Evolutionary conservation across 2,113 vertebrate species (phyloP).

Genomic region (Ellobius talpinus): DNA sequence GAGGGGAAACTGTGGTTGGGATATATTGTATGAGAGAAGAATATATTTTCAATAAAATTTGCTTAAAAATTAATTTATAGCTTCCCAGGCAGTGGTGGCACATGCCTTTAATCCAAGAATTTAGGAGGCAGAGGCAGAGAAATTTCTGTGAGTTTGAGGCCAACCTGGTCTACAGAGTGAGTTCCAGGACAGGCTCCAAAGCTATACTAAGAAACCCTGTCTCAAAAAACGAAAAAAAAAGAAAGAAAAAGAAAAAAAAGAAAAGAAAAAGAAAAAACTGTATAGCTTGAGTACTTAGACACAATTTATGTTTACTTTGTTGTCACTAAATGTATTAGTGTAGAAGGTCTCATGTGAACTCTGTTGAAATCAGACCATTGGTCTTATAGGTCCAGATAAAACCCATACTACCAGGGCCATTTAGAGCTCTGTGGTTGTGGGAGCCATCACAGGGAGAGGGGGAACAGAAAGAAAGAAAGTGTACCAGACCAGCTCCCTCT

Average conservation of each 20-base stretch:
- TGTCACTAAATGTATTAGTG: background rate
- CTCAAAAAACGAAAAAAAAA: too few relatives aligned
- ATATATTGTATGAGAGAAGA: background rate
- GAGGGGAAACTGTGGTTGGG: background rate
- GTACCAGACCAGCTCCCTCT: background rate
- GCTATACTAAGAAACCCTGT: too few relatives aligned
- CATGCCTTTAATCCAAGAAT: too few relatives aligned
- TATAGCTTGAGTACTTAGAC: background rate
- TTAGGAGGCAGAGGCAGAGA: too few relatives aligned
- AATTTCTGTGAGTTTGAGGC: too few relatives aligned
- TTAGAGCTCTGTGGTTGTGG: background rate
- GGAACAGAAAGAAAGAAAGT: background rate
- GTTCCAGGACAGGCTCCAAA: too few relatives aligned
- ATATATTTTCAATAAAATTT: background rate
- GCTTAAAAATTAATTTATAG: background rate
- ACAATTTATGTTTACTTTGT: background rate
- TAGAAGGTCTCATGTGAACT: background rate
- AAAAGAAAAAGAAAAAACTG: background rate
- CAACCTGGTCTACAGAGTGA: too few relatives aligned
- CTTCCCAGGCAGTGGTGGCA: background rate
- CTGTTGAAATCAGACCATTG: background rate
- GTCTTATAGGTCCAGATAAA: background rate
- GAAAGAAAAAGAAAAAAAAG: too few relatives aligned
- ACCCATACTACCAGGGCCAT: background rate
- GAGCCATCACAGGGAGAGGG: too few relatives aligned